Base-by-base conservation (phyloP, 2,113 vertebrate species). In the Australoheros scitulus region DNA sequence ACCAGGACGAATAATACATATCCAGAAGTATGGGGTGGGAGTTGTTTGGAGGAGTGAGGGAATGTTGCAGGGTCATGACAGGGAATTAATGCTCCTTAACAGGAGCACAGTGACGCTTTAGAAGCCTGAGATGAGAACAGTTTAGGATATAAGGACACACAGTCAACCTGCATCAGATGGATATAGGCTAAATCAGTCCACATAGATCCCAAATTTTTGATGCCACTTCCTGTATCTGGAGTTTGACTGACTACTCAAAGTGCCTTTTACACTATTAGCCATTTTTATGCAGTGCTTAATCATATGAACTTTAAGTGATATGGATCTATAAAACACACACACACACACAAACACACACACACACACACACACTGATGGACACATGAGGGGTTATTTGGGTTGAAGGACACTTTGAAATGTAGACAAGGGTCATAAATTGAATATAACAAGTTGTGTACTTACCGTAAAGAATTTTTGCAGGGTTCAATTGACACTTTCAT, bases 51-150 rank as follows among this genome's bases (percentile, higher is more conserved):
- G 22, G 22, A 60, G 76, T 18, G 36, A 55, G 15, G 64, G 65
- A 18, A 29, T 68, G n/a, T 43, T 59, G 17, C 14, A 29, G 50
- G 82, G 75, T 81, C 61, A 70, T 60, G 68, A 24, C 60, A 76
- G 76, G 63, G 87, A 82, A 76, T 81, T 90, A 88, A 92, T 87
- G 83, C 83, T 76, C 65, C 89, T 94, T 90, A 93, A 93, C 89
- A 88, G 81, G 83, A 94, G 91, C 84, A 89, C 77, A 80, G 90
- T 82, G 82, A 87, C 68, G 59, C 52, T 87, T 57, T 81, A 81
- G 78, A 82, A 82, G 80, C 65, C 65, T 58, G 86, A 26, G 61
- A 58, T 34, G 43, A 77, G 75, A 63, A 81, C 80, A 89, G 81
- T 92, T 90, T 91, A 93, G 88, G 89, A 91, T 92, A 92, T 77